Conservation (phyloP, 2,888 invertebrate species). For the Tinea trinotella region DNA sequence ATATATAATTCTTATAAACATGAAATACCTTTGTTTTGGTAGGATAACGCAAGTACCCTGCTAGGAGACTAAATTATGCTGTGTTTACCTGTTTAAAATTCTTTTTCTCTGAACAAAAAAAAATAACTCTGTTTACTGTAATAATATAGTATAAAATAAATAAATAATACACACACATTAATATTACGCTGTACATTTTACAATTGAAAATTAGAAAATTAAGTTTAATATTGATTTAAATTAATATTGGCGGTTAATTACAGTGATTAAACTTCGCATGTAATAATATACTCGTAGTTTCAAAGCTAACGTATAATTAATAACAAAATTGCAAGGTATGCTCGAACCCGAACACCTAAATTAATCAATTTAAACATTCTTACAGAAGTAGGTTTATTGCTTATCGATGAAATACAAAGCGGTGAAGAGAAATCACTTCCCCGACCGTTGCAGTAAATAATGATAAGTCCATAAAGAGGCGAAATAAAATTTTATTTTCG, state of each 20-base stretch:
- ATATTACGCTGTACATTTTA: too few species aligned
- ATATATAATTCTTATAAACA: not conserved
- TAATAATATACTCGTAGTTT: too few species aligned
- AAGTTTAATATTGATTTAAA: too few species aligned
- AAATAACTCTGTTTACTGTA: slow-evolving; percentile 1
- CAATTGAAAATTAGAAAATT: too few species aligned
- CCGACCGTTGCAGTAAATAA: slow-evolving; percentile 19
- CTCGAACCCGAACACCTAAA: not conserved
- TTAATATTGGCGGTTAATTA: too few species aligned
- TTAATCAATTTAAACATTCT: not conserved
- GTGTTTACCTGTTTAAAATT: not conserved
- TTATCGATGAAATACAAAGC: slow-evolving; percentile 10
- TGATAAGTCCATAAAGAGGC: slow-evolving; percentile 20
- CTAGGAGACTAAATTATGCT: not conserved
- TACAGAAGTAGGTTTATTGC: slow-evolving; percentile 7
- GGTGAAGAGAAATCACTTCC: slow-evolving; percentile 12
- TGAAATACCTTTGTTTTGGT: not conserved
- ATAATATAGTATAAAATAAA: not conserved
- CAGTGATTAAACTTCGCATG: too few species aligned
- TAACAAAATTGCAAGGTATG: not conserved
- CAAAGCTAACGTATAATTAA: too few species aligned
- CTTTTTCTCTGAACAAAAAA: not conserved
- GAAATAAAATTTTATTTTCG: slow-evolving; percentile 23
- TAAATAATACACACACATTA: not conserved
- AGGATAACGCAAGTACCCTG: not conserved